These are phyloP conservation scores for Clostera curtula DNA, from an alignment of 2,888 invertebrate species.

Conservation along the genomic window DNA sequence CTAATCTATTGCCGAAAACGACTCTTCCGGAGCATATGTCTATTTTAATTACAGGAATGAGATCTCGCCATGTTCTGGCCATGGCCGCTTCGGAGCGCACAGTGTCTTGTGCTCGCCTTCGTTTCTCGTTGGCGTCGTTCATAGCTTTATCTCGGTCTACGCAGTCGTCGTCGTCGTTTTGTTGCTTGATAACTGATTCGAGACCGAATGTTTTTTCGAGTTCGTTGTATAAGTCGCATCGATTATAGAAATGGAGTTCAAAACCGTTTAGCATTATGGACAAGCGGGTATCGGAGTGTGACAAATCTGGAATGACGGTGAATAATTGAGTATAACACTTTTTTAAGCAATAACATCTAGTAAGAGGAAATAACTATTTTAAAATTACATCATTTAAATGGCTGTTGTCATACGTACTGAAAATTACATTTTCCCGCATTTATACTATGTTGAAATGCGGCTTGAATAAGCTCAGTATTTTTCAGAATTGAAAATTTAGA, in stretches of 20 bases:
- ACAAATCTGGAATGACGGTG: conserved; percentile 81
- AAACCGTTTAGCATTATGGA: conserved; percentile 95
- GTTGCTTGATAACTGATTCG: conserved; percentile 84
- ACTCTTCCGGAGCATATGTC: conserved; percentile 94
- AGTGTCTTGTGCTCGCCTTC: conserved; percentile 63
- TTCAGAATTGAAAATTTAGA: too few species aligned
- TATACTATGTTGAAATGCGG: too few species aligned
- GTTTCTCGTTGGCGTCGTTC: conserved; percentile 77
- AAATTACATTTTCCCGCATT: too few species aligned
- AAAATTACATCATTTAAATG: too few species aligned
- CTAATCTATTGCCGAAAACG: conserved; percentile 95
- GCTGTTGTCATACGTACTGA: too few species aligned
- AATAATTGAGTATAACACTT: background rate
- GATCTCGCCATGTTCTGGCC: conserved; percentile 94
- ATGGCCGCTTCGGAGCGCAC: conserved; percentile 86
- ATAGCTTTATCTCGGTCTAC: conserved; percentile 74
- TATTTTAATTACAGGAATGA: conserved; percentile 96
- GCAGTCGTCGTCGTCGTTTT: conserved; percentile 71
- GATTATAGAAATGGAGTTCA: conserved; percentile 96
- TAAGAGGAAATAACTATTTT: too few species aligned
- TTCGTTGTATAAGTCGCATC: conserved; percentile 89
- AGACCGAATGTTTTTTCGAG: conserved; percentile 92
- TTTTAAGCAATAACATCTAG: too few species aligned
- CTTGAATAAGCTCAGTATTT: too few species aligned
- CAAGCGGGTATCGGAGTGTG: conserved; percentile 93